Evolutionary conservation across 2,113 vertebrate species (phyloP).

Genomic region (Elaphurus davidianus): DNA sequence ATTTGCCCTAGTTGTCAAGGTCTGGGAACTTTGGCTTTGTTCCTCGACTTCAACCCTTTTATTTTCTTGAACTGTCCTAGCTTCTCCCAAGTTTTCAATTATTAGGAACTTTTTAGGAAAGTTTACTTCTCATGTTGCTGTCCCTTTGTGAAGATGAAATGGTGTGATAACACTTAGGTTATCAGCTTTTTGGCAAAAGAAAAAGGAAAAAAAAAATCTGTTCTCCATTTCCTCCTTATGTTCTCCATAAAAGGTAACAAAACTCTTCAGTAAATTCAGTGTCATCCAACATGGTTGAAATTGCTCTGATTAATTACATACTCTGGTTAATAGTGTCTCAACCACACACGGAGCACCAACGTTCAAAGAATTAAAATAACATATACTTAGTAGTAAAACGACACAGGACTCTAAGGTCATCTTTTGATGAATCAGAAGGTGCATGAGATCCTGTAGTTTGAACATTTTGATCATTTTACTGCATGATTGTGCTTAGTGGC

Average conservation of each 20-base stretch:
- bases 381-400: background rate
- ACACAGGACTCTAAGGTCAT: background rate
- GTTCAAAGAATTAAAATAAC: slow-evolving; percentile 37
- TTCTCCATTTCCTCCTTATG: background rate
- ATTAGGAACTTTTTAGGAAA: slow-evolving; percentile 5
- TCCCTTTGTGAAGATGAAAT: slow-evolving; percentile 35
- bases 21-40: slow-evolving; percentile 28
- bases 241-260: slow-evolving; percentile 63
- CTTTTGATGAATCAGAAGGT: background rate
- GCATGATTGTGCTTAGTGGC: background rate
- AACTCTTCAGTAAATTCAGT: slow-evolving; percentile 27
- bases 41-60: background rate
- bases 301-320: slow-evolving; percentile 40
- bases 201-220: background rate
- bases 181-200: slow-evolving; percentile 37
- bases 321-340: background rate
- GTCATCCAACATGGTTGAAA: background rate
- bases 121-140: slow-evolving; percentile 15
- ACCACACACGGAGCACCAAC: background rate
- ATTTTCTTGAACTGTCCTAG: slow-evolving; percentile 30
- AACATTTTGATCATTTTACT: background rate
- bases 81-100: slow-evolving; percentile 28
- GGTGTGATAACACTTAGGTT: slow-evolving; percentile 35
- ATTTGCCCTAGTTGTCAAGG: slow-evolving; percentile 14
- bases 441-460: background rate